A percentile compares a stretch with the other conserved stretches of the same genome.
Conservation (phyloP, 1,140 invertebrate species). For the Drosophila subpulchrella region DNA sequence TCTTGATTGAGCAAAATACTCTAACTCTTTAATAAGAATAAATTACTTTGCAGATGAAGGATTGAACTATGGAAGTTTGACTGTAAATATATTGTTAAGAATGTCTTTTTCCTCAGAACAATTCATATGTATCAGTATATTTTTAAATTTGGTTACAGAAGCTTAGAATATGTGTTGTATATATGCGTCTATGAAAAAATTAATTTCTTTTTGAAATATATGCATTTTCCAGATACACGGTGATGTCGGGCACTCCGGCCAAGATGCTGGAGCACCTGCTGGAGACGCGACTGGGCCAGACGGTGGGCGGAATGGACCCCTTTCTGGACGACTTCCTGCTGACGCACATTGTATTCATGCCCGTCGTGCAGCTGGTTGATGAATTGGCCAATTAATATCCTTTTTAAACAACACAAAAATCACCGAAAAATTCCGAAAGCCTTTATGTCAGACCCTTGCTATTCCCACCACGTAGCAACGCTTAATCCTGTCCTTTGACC, state of each 20-base stretch:
- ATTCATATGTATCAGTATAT: too few relatives aligned
- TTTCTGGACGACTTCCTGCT: constrained; percentile 94
- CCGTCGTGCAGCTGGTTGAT: constrained; percentile 90
- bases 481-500: constrained; percentile 16
- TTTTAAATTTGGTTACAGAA: too few relatives aligned
- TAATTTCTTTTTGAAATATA: not conserved
- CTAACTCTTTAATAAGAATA: too few relatives aligned
- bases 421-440: constrained; percentile 5
- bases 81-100: too few relatives aligned
- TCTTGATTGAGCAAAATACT: too few relatives aligned
- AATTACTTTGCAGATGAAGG: too few relatives aligned
- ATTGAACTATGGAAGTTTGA: too few relatives aligned
- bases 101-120: too few relatives aligned
- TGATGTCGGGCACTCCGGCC: constrained; percentile 94
- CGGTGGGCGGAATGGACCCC: constrained; percentile 86
- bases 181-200: too few relatives aligned
- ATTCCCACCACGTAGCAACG: constrained; percentile 21
- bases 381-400: constrained; percentile 92
- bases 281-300: constrained; percentile 90
- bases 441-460: not conserved
- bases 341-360: constrained; percentile 95
- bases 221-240: constrained; percentile 89
- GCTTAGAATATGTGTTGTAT: too few relatives aligned
- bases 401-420: constrained; percentile 84
- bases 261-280: constrained; percentile 95